phyloP scores from a whole-genome alignment of 2,797 vertebrate genomes.

The Anabacerthia variegaticeps region DNA sequence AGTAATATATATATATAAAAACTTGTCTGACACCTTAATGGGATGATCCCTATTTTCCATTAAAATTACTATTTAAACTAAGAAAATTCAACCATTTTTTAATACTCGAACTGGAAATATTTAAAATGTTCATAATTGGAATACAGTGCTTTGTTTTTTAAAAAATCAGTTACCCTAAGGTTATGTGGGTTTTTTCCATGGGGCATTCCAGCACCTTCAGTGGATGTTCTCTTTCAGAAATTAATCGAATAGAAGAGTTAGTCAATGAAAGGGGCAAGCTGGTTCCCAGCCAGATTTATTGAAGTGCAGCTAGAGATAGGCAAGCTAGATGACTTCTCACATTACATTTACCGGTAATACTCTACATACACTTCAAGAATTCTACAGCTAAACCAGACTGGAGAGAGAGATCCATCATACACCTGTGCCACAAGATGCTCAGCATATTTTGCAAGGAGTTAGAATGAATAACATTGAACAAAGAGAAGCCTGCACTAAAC shows the following conservation, averaged over 20 bases:
- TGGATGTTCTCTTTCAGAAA: background rate
- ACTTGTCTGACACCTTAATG: background rate
- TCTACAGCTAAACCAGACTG: background rate
- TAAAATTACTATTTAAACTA: background rate
- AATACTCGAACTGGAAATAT: background rate
- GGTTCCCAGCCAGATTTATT: background rate
- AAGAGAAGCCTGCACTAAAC: background rate
- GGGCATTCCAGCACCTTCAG: background rate
- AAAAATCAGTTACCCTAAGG: background rate
- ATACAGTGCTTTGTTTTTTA: fast-evolving
- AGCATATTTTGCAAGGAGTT: background rate
- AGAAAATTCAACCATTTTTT: background rate
- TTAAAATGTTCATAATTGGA: background rate
- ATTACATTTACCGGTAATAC: background rate
- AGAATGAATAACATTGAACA: background rate
- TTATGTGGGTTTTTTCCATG: background rate
- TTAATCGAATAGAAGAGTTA: background rate
- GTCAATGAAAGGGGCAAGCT: background rate
- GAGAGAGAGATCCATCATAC: background rate
- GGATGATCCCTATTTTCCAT: background rate
- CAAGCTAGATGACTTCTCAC: background rate
- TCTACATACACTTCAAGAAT: background rate
- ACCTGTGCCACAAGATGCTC: background rate
- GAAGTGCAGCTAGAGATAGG: background rate
- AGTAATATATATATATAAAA: background rate